Percentiles rank a stretch among this genome's conserved stretches.
These are phyloP conservation scores for Epizoanthus fatuus DNA, from an alignment of 92 coral and sea anemone species.

Conservation along the genomic window DNA sequence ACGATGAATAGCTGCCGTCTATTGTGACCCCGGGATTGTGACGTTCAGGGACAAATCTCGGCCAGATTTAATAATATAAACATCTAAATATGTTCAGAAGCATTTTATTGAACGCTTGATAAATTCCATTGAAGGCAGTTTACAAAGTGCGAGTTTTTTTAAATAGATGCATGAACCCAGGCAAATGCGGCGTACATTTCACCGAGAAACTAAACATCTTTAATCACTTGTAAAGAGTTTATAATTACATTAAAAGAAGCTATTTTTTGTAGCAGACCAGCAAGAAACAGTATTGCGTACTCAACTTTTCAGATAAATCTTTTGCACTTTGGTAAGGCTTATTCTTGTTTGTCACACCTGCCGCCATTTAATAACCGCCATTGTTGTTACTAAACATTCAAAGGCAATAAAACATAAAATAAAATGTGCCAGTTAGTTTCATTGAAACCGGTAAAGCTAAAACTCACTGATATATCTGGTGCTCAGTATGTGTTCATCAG, in stretches of 20 bases:
- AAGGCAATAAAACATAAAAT: background rate
- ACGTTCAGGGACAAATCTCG: background rate
- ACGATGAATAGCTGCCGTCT: background rate
- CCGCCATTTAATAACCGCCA: background rate
- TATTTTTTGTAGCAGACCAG: background rate
- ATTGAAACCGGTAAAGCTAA: background rate
- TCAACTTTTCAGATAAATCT: background rate
- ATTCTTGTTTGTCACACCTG: background rate
- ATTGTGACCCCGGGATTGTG: background rate
- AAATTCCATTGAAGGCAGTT: too few species aligned
- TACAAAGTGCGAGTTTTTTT: background rate
- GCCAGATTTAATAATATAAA: background rate
- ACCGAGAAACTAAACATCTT: background rate
- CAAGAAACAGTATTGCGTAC: background rate
- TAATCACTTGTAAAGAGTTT: background rate
- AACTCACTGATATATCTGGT: background rate
- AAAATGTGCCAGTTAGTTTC: background rate
- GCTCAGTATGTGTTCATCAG: background rate
- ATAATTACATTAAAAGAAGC: slow-evolving; percentile 8
- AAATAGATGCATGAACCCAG: background rate
- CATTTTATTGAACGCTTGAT: too few species aligned
- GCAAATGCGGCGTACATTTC: background rate
- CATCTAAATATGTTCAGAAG: background rate
- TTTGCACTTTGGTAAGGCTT: background rate
- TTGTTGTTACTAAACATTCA: background rate